Conservation (phyloP, 2,113 vertebrate genomes). For the Sorex araneus region DNA sequence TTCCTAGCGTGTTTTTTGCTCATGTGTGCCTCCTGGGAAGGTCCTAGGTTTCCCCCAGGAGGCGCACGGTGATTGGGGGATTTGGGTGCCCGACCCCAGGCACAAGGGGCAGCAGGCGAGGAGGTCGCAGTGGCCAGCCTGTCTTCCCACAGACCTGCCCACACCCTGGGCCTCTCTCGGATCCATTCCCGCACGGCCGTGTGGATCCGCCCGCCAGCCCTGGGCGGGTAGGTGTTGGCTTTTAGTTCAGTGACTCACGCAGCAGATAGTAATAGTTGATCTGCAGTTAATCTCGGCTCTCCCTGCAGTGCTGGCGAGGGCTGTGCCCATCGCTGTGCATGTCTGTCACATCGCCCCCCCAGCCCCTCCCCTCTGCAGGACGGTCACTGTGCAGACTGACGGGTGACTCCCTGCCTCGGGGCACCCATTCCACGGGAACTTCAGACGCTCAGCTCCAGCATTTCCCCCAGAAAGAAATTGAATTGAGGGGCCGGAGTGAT, state of each 20-base stretch:
- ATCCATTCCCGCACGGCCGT: background rate
- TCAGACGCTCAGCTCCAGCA: background rate
- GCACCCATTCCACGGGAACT: background rate
- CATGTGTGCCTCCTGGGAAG: background rate
- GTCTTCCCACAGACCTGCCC: background rate
- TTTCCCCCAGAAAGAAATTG: background rate
- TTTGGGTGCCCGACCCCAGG: background rate
- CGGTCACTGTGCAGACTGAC: background rate
- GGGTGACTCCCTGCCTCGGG: background rate
- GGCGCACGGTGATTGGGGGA: background rate
- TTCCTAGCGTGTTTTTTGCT: background rate
- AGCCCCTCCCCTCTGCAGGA: background rate
- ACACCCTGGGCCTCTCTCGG: background rate
- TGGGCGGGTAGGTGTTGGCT: constrained; percentile 31
- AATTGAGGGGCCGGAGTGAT: background rate
- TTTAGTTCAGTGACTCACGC: background rate
- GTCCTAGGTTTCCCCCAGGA: background rate
- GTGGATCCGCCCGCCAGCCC: background rate
- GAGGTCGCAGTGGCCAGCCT: background rate
- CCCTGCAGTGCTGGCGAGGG: background rate
- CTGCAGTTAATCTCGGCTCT: background rate
- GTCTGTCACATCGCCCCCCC: background rate
- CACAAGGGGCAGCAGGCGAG: background rate
- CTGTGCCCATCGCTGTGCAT: background rate
- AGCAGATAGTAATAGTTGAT: background rate